Evolutionary conservation across 2,888 invertebrate species (phyloP).

Genomic region (Physocephala rufipes): DNA sequence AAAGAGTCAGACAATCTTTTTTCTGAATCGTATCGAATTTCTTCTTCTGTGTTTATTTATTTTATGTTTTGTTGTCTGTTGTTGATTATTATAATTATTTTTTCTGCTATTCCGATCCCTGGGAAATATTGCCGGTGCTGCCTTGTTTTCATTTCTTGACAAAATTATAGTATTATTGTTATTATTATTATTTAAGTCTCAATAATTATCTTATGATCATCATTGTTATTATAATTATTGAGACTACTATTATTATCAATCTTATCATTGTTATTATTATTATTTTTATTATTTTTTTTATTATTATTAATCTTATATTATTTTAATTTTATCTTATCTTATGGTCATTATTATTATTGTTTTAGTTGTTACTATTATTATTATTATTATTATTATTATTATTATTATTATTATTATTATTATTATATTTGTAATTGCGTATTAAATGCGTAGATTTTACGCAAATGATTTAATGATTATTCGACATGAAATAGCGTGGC

Average conservation of each 20-base stretch:
- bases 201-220: background rate
- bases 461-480: slow-evolving; percentile 21
- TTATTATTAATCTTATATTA: too few relatives aligned
- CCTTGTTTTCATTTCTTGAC: background rate
- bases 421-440: slow-evolving; percentile 9
- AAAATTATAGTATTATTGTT: background rate
- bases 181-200: background rate
- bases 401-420: background rate
- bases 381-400: slow-evolving; percentile 7
- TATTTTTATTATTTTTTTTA: background rate
- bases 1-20: too few relatives aligned
- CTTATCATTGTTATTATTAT: background rate
- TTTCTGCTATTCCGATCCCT: background rate
- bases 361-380: background rate
- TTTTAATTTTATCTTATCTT: too few relatives aligned
- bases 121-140: background rate
- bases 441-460: slow-evolving; percentile 33
- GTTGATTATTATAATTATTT: too few relatives aligned
- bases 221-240: background rate
- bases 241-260: background rate
- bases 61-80: too few relatives aligned
- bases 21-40: too few relatives aligned
- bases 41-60: too few relatives aligned
- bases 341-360: background rate
- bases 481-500: too few relatives aligned